A percentile compares a stretch with the other conserved stretches of the same genome.
phyloP scores from a whole-genome alignment of 2,113 vertebrate genomes.

The Nyctibius bracteatus region DNA sequence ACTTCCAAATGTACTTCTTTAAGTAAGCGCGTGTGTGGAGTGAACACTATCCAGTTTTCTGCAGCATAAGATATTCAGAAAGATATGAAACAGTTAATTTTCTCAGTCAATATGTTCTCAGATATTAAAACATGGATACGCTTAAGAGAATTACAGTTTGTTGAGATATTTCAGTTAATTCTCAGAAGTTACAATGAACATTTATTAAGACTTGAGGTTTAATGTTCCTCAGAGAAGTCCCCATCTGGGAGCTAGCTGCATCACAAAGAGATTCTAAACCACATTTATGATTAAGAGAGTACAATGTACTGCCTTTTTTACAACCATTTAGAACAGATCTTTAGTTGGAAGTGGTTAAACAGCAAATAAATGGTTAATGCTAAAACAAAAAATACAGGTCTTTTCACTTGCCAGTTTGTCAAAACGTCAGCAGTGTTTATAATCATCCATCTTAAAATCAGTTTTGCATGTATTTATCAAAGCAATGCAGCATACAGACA shows the following conservation, averaged over 20 bases:
- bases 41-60: neutral
- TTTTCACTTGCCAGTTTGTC: neutral
- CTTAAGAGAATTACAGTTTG: neutral
- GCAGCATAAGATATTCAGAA: neutral
- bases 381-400: neutral
- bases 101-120: neutral
- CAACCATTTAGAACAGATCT: neutral
- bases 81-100: neutral
- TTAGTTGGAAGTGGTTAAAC: neutral
- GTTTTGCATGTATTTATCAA: neutral
- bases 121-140: neutral
- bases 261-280: neutral
- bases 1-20: neutral
- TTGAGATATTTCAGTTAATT: neutral
- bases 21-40: neutral
- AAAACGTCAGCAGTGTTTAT: neutral
- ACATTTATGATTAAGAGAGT: neutral
- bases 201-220: neutral
- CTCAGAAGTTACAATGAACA: neutral
- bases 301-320: neutral
- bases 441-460: neutral
- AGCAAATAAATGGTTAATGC: neutral
- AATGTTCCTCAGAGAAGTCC: neutral
- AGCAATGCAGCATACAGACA: neutral
- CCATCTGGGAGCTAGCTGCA: neutral